These are phyloP conservation scores for Lates calcarifer DNA, from an alignment of 2,113 vertebrate genomes.

Conservation along the genomic window DNA sequence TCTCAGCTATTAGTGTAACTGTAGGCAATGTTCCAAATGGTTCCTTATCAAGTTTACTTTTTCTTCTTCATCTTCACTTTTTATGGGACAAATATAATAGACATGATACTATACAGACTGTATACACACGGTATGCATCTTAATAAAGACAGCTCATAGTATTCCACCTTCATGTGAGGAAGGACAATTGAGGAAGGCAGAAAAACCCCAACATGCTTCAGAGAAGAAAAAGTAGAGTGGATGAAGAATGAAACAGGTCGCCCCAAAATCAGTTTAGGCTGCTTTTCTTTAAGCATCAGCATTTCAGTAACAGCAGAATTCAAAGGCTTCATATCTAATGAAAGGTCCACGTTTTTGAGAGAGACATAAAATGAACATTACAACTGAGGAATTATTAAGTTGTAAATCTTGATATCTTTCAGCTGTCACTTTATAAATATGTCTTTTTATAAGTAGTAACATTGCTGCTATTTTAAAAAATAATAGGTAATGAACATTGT, in stretches of 20 bases:
- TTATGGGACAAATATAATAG: constrained; percentile 83
- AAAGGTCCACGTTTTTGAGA: constrained; percentile 9
- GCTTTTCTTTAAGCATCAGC: constrained; percentile 15
- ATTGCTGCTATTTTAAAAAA: constrained; percentile 29
- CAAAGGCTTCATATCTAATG: constrained; percentile 15
- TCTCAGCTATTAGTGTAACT: constrained; percentile 53
- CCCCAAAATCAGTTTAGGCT: constrained; percentile 3
- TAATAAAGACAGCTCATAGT: constrained; percentile 72
- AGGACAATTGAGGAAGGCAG: constrained; percentile 52
- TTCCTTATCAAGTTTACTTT: constrained; percentile 62
- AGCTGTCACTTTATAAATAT: constrained; percentile 16
- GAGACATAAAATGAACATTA: constrained; percentile 10
- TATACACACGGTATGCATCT: constrained; percentile 79
- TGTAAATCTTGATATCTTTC: constrained; percentile 4
- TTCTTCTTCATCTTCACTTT: constrained; percentile 66
- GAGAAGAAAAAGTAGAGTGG: constrained; percentile 12
- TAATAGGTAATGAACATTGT: background rate
- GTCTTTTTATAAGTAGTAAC: constrained; percentile 1
- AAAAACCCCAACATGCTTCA: constrained; percentile 17
- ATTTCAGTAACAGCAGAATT: constrained; percentile 8
- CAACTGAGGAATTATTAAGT: constrained; percentile 15
- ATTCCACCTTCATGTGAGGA: constrained; percentile 55
- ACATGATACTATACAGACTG: constrained; percentile 82
- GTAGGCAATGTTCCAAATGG: constrained; percentile 58
- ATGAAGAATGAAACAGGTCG: constrained; percentile 7